Evolutionary conservation across 2,797 vertebrate species (phyloP).

Genomic region (Megalops cyprinoides): DNA sequence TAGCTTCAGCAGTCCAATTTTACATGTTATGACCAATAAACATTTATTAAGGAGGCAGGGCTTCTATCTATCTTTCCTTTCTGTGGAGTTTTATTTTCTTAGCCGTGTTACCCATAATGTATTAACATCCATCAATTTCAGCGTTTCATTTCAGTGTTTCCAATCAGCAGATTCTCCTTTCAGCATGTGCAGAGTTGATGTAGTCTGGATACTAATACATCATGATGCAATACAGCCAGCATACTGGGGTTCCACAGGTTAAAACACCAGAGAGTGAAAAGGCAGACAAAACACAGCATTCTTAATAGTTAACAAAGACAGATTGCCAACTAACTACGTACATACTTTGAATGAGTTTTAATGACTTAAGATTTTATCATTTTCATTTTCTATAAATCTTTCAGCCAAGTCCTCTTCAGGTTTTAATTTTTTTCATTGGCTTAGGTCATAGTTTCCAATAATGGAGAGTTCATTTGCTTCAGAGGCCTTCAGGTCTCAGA

Average conservation of each 20-base stretch:
- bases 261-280: not conserved
- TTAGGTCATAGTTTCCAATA: not conserved
- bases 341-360: not conserved
- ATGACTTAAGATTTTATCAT: not conserved
- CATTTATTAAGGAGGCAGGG: too few relatives aligned
- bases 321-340: not conserved
- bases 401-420: not conserved
- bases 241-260: not conserved
- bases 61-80: too few relatives aligned
- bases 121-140: too few relatives aligned
- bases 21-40: too few relatives aligned
- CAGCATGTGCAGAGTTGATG: too few relatives aligned
- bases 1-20: too few relatives aligned
- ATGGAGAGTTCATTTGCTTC: not conserved
- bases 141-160: too few relatives aligned
- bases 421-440: conserved; percentile 1
- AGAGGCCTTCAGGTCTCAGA: not conserved
- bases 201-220: too few relatives aligned
- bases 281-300: not conserved
- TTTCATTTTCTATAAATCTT: not conserved
- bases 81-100: too few relatives aligned
- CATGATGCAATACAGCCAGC: not conserved
- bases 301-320: not conserved
- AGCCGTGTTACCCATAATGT: too few relatives aligned
- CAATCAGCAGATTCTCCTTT: too few relatives aligned